Percentiles rank a stretch among this genome's conserved stretches.
Conservation (phyloP, 2,113 vertebrate species). For the Paracanthobrama guichenoti region DNA sequence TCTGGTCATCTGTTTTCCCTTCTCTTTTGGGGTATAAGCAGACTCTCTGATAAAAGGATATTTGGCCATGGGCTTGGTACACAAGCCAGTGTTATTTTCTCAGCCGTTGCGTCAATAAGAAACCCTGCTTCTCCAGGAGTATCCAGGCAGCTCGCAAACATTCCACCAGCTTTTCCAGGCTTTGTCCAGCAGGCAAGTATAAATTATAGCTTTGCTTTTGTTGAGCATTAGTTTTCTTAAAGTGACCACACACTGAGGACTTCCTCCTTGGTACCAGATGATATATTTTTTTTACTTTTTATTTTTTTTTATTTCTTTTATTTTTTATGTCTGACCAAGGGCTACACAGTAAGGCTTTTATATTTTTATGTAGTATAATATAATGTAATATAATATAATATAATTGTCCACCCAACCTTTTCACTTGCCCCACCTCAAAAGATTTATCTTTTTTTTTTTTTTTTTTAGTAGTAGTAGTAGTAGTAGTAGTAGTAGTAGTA, state of each 20-base stretch:
- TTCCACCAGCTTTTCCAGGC: constrained; percentile 61
- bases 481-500: too few species aligned
- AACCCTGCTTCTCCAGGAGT: constrained; percentile 52
- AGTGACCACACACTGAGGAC: constrained; percentile 48
- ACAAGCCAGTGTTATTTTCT: constrained; percentile 64
- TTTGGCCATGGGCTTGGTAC: constrained; percentile 61
- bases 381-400: too few species aligned
- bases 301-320: neutral
- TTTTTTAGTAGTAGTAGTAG: too few species aligned
- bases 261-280: constrained; percentile 9
- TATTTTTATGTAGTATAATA: neutral
- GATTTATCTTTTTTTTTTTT: neutral
- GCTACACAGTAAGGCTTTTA: neutral
- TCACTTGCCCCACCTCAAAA: neutral
- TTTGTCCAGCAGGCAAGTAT: constrained; percentile 62
- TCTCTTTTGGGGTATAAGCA: constrained; percentile 49
- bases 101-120: constrained; percentile 62
- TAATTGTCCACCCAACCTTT: neutral
- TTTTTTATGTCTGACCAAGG: neutral
- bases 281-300: too few species aligned
- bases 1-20: constrained; percentile 42
- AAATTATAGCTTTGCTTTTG: constrained; percentile 65
- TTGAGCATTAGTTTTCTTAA: constrained; percentile 58
- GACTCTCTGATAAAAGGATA: constrained; percentile 58
- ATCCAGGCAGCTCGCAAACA: constrained; percentile 67